Evolutionary conservation across 2,113 vertebrate genomes (phyloP), one percentile per base, ranked within the genome.

Genomic region (Atrichornis clamosus): DNA sequence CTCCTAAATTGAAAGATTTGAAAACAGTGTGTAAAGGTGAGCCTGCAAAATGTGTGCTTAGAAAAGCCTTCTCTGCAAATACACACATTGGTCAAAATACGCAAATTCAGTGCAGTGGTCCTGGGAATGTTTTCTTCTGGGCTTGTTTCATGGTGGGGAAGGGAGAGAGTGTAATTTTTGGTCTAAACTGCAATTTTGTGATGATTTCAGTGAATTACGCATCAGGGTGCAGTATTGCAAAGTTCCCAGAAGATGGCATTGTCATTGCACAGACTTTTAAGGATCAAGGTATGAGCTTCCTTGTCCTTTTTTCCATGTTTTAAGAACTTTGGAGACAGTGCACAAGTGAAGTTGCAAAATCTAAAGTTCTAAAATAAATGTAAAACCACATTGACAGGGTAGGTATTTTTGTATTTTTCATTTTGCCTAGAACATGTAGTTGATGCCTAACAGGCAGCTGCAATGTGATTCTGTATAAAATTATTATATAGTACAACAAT

Each of bases 191-290:
- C 41, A 19, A 44, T 70, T 86, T 27, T 49, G 47, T 58, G 69
- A 35, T 90, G 28, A 10, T 94, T 84, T 84, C 84, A 99, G 99
- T 99, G 99, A 99, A 99, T 80, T 99, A 99, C 0, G 99, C 99
- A 2, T 99, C 99, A 1, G 99, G 99, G 21, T 99, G 99, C 98
- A 99, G 99, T 94, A 99, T 99, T 22, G 99, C 99, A 3, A 99
- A 98, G 19, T 99, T 99, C 95, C 99, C 99, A 92, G 98, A 99
- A 96, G 99, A 99, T 96, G 99, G 99, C 93, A 98, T 99, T 19
- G 99, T 99, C 84, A 99, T 99, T 55, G 98, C 99, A 94, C 99
- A 99, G 96, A 99, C 98, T 22, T 98, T 99, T 37, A 99, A 99
- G 93, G 99, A 99, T 97, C 99, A 99, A 99, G 99, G 99, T 99